phyloP scores from a whole-genome alignment of 2,888 invertebrate species.

The Pyrrhia umbra region DNA sequence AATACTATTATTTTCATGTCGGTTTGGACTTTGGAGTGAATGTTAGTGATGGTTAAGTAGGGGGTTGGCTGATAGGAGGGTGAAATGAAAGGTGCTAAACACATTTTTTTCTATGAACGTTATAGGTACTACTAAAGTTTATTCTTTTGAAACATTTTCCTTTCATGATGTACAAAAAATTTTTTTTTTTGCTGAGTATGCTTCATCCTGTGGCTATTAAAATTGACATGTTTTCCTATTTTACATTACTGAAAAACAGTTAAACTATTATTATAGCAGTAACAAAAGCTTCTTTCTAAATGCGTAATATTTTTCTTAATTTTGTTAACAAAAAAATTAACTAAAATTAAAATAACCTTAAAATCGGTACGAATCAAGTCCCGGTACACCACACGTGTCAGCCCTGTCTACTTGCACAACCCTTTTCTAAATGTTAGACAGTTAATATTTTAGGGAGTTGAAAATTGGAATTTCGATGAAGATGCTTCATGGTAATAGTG shows the following conservation, averaged over 20 bases:
- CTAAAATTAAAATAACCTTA: not conserved
- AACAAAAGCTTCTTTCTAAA: not conserved
- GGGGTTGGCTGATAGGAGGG: not conserved
- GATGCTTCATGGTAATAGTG: conserved; percentile 54
- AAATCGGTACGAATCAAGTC: not conserved
- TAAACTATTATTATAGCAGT: too few relatives aligned
- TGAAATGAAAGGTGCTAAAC: not conserved
- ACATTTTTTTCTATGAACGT: too few relatives aligned
- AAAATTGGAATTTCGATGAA: conserved; percentile 68
- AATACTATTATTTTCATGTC: conserved; percentile 43
- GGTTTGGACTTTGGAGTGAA: conserved; percentile 15
- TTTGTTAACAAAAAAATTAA: too few relatives aligned
- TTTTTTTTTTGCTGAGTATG: too few relatives aligned
- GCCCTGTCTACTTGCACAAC: conserved; percentile 54
- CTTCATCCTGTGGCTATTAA: too few relatives aligned
- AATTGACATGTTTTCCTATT: too few relatives aligned
- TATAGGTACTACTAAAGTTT: too few relatives aligned
- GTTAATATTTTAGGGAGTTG: conserved; percentile 68
- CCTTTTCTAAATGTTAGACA: conserved; percentile 69
- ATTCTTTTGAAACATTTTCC: too few relatives aligned
- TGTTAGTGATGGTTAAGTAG: not conserved
- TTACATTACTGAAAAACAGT: too few relatives aligned
- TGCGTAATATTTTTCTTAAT: too few relatives aligned
- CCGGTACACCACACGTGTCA: conserved; percentile 15
- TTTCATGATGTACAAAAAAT: too few relatives aligned